Evolutionary conservation across 2,113 vertebrate genomes (phyloP).

Genomic region (Pyrgilauda ruficollis): DNA sequence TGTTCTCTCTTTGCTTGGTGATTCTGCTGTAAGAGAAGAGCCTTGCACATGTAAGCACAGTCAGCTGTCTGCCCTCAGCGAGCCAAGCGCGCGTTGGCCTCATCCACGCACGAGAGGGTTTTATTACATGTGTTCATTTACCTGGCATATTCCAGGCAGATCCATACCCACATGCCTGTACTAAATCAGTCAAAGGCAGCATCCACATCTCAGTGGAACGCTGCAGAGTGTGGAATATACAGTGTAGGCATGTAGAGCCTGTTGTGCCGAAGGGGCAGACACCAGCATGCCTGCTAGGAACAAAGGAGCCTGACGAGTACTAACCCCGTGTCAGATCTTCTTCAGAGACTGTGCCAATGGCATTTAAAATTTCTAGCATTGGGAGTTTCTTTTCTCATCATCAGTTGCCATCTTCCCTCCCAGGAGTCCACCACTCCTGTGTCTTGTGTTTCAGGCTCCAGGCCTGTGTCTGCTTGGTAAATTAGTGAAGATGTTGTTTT

Average conservation of each 20-base stretch:
- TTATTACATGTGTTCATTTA: background rate
- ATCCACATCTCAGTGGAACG: rapidly evolving
- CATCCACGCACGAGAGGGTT: rapidly evolving
- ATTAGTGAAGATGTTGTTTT: slow-evolving; percentile 30
- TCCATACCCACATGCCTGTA: background rate
- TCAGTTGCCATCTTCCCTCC: background rate
- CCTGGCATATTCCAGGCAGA: background rate
- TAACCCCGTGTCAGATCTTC: background rate
- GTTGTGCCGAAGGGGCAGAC: background rate
- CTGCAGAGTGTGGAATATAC: background rate
- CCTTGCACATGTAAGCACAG: rapidly evolving
- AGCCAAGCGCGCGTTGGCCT: rapidly evolving
- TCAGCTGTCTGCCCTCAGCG: background rate
- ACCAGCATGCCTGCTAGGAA: background rate
- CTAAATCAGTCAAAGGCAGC: background rate
- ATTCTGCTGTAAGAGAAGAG: background rate
- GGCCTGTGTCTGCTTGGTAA: background rate
- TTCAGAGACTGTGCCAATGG: background rate
- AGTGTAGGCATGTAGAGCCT: rapidly evolving
- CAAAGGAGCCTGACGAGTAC: background rate
- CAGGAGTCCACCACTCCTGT: background rate
- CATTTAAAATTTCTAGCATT: background rate
- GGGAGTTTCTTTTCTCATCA: background rate
- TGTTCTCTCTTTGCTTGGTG: background rate
- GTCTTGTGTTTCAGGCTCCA: background rate